Conservation (phyloP, 2,797 vertebrate genomes). For the Sus cebifrons region DNA sequence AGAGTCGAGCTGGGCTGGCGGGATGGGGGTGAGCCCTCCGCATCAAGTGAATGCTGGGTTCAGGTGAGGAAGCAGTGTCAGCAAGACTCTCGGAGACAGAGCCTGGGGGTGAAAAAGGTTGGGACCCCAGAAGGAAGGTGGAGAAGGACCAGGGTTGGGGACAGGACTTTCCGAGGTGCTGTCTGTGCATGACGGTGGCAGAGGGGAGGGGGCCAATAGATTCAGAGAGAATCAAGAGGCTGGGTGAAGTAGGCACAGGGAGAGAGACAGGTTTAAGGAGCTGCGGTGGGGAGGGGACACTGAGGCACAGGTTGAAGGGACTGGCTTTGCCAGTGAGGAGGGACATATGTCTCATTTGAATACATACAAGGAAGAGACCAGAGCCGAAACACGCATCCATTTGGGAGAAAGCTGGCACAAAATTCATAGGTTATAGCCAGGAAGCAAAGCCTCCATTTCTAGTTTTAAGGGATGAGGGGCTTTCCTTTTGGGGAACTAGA, state of each 20-base stretch:
- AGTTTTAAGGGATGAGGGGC: not conserved
- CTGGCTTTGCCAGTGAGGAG: conserved; percentile 71
- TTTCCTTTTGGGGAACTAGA: conserved; percentile 66
- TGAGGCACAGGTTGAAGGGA: not conserved
- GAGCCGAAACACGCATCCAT: conserved; percentile 31
- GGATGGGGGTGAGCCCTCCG: not conserved
- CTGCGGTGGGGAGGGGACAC: rapidly evolving
- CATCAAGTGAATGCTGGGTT: rapidly evolving
- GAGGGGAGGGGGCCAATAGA: not conserved
- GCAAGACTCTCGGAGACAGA: not conserved
- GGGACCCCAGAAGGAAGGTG: not conserved
- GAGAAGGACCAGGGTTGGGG: not conserved
- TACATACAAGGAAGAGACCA: conserved; percentile 61
- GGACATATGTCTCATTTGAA: conserved; percentile 81
- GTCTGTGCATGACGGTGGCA: not conserved
- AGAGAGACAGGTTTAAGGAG: not conserved
- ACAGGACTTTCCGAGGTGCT: not conserved
- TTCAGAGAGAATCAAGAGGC: not conserved
- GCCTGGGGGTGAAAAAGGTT: not conserved
- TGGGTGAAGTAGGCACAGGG: not conserved
- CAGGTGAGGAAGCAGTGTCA: not conserved
- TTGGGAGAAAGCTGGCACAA: conserved; percentile 50
- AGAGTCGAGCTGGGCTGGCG: not conserved
- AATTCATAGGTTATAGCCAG: conserved; percentile 40
- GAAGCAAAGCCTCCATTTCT: conserved; percentile 27